Conservation (phyloP, 2,888 invertebrate genomes). For the Lithodes maja region DNA sequence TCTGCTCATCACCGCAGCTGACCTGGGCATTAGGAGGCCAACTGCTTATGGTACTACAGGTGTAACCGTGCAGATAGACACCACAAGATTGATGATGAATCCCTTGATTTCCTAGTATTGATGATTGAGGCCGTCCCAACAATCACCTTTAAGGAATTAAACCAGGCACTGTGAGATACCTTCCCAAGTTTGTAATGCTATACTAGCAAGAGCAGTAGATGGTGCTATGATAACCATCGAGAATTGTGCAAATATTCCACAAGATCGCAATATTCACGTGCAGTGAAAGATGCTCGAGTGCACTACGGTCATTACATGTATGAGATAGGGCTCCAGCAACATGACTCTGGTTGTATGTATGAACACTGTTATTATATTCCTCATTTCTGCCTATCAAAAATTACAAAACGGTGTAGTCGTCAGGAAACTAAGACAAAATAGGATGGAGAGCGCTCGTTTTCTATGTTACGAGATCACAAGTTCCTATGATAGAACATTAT, state of each 20-base stretch:
- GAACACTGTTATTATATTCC: neutral
- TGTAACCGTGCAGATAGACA: slow-evolving; percentile 6
- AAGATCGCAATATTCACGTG: neutral
- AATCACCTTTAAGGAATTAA: slow-evolving; percentile 8
- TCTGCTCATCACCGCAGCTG: slow-evolving; percentile 23
- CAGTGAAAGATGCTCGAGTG: slow-evolving; percentile 27
- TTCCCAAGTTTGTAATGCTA: neutral
- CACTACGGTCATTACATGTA: slow-evolving; percentile 18
- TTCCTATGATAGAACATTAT: too few species aligned
- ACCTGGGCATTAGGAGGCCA: slow-evolving; percentile 13
- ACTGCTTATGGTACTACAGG: neutral
- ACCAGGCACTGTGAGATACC: neutral
- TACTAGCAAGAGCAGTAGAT: slow-evolving; percentile 1
- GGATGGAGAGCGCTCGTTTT: too few species aligned
- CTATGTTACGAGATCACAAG: too few species aligned
- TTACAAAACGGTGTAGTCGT: too few species aligned
- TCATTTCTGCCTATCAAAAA: too few species aligned
- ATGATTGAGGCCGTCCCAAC: slow-evolving; percentile 8
- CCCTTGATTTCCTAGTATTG: slow-evolving; percentile 6
- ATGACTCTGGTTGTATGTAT: slow-evolving; percentile 4
- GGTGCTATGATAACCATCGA: slow-evolving; percentile 16
- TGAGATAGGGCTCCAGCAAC: slow-evolving; percentile 24
- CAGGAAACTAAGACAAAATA: too few species aligned
- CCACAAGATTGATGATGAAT: slow-evolving; percentile 8
- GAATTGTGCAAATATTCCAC: slow-evolving; percentile 20